These are phyloP conservation scores for Dreissena rostriformis DNA, from an alignment of 1,140 invertebrate species.

Conservation along the genomic window DNA sequence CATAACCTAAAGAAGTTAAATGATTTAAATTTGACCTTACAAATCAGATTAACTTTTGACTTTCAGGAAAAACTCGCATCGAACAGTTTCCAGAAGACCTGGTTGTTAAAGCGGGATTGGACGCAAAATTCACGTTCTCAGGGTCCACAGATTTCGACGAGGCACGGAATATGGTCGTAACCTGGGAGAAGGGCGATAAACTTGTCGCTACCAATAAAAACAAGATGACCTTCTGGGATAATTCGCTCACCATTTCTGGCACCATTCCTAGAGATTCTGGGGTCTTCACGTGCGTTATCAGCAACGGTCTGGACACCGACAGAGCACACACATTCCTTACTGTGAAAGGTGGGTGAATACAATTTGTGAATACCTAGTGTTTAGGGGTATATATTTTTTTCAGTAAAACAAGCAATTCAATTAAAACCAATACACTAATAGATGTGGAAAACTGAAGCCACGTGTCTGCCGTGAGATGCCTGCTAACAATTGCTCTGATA, in stretches of 20 bases:
- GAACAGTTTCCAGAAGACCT: conserved; percentile 73
- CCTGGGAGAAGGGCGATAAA: conserved; percentile 75
- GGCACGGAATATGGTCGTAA: conserved; percentile 69
- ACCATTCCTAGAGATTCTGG: conserved; percentile 97
- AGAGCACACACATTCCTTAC: conserved; percentile 92
- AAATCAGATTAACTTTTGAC: neutral
- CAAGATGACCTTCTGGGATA: conserved; percentile 86
- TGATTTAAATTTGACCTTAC: neutral
- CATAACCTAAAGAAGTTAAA: too few species aligned
- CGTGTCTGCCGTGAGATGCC: too few species aligned
- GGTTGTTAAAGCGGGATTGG: conserved; percentile 70
- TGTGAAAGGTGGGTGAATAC: conserved; percentile 88
- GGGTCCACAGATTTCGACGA: conserved; percentile 76
- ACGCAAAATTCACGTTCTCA: conserved; percentile 77
- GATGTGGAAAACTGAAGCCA: too few species aligned
- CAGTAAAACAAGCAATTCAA: too few species aligned
- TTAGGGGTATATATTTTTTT: too few species aligned
- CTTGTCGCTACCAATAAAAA: conserved; percentile 89
- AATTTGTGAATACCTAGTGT: conserved; percentile 4
- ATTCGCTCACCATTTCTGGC: conserved; percentile 96
- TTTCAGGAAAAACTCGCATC: conserved; percentile 73
- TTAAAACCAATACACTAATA: too few species aligned
- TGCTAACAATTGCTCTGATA: too few species aligned
- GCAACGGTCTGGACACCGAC: conserved; percentile 93
- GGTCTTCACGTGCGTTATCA: conserved; percentile 96